Conservation (phyloP, 2,113 vertebrate genomes). For the Tenebrosternarchus preto region DNA sequence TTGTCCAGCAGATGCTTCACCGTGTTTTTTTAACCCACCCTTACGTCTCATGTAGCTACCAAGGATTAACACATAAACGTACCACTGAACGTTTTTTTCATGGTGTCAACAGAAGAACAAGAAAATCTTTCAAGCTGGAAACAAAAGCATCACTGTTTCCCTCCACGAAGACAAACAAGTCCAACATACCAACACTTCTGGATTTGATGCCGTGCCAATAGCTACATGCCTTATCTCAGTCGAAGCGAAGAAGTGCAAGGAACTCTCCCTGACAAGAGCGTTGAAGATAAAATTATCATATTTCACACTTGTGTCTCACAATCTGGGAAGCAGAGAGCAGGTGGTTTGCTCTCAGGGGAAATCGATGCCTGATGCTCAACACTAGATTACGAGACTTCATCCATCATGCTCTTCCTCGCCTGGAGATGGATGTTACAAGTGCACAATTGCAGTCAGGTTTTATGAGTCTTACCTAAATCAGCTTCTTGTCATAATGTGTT, state of each 20-base stretch:
- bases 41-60: slow-evolving; percentile 15
- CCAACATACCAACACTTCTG: slow-evolving; percentile 46
- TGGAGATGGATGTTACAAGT: slow-evolving; percentile 57
- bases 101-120: slow-evolving; percentile 16
- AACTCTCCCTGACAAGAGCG: slow-evolving; percentile 54
- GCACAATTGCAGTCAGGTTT: slow-evolving; percentile 53
- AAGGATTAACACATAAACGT: background rate
- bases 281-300: slow-evolving; percentile 61
- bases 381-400: slow-evolving; percentile 54
- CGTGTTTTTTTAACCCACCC: background rate
- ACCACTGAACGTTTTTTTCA: background rate
- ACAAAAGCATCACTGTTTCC: slow-evolving; percentile 37
- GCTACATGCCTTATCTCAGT: slow-evolving; percentile 52
- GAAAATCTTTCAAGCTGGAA: slow-evolving; percentile 8
- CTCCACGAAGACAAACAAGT: slow-evolving; percentile 44
- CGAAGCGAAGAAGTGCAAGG: slow-evolving; percentile 48
- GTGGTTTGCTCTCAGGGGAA: slow-evolving; percentile 61
- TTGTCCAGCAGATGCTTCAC: background rate
- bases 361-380: slow-evolving; percentile 51
- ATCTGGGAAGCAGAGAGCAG: slow-evolving; percentile 60
- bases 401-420: slow-evolving; percentile 53
- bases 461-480: slow-evolving; percentile 55
- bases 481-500: slow-evolving; percentile 54
- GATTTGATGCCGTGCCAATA: slow-evolving; percentile 45
- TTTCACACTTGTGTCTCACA: slow-evolving; percentile 61